These are phyloP conservation scores for Lasioglossum morio DNA, from an alignment of 2,888 invertebrate genomes.

Conservation along the genomic window DNA sequence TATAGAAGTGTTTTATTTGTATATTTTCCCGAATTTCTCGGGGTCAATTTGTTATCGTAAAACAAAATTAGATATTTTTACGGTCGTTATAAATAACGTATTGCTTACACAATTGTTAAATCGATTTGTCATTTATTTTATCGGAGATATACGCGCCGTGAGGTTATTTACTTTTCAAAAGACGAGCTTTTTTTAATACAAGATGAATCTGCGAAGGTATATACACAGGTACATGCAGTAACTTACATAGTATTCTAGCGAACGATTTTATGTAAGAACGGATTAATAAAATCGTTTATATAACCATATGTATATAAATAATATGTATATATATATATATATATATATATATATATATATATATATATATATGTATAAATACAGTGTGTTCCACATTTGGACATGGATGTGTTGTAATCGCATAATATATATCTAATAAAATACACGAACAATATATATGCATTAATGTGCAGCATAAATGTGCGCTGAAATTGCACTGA, in stretches of 20 bases:
- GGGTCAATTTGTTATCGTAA: neutral
- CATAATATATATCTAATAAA: too few relatives aligned
- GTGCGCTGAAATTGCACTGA: neutral
- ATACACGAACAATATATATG: neutral
- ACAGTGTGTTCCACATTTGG: neutral
- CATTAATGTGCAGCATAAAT: neutral
- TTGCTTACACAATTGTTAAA: too few relatives aligned
- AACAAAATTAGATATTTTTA: neutral
- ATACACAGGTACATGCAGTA: neutral
- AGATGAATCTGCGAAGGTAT: neutral
- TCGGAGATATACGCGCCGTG: neutral
- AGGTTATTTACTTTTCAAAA: neutral
- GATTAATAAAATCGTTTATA: neutral
- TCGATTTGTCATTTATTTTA: neutral
- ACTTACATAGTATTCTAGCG: neutral
- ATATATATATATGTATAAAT: neutral
- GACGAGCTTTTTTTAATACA: neutral
- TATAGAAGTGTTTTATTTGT: neutral
- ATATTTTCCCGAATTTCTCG: neutral
- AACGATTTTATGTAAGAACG: neutral
- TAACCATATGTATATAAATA: neutral
- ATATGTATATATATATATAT: too few relatives aligned
- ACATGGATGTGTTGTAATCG: neutral
- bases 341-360: too few relatives aligned
- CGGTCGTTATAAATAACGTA: neutral